phyloP scores from a whole-genome alignment of 2,797 vertebrate genomes.

The Platalea minor region DNA sequence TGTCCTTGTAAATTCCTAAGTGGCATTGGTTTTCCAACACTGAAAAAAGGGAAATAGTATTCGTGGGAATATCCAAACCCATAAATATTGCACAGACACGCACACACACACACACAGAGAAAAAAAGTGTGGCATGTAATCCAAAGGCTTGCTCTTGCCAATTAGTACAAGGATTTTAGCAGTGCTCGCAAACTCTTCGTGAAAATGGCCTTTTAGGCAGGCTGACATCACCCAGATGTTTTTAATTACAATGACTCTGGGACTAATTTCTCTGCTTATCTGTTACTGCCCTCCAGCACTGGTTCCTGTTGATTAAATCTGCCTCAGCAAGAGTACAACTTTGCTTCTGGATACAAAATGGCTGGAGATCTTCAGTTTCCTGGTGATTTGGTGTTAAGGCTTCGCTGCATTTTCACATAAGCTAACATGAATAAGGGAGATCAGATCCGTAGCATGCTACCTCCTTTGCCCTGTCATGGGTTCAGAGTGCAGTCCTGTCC shows the following conservation, averaged over 20 bases:
- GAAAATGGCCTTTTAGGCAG: slow-evolving; percentile 5
- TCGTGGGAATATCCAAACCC: neutral
- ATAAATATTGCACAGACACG: neutral
- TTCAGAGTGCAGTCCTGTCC: neutral
- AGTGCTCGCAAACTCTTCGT: neutral
- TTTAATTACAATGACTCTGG: slow-evolving; percentile 44
- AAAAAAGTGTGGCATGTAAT: neutral
- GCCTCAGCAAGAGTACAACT: slow-evolving; percentile 3
- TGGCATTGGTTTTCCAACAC: neutral
- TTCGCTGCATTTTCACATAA: neutral
- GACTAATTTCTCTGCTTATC: slow-evolving; percentile 56
- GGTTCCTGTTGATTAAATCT: slow-evolving; percentile 65
- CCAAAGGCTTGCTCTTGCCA: neutral
- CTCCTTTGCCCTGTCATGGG: neutral
- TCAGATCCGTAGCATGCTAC: neutral
- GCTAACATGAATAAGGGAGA: neutral
- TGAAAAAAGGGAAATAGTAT: neutral
- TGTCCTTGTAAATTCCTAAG: slow-evolving; percentile 3
- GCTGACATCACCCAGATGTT: slow-evolving; percentile 52
- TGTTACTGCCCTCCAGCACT: slow-evolving; percentile 45
- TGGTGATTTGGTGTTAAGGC: neutral
- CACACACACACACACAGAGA: accelerated
- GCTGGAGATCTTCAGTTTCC: neutral
- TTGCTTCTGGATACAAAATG: neutral
- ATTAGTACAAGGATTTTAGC: neutral